A percentile compares a stretch with the other conserved stretches of the same genome.
Evolutionary conservation across 2,888 invertebrate genomes (phyloP).

Genomic region (Coleophora deauratella): DNA sequence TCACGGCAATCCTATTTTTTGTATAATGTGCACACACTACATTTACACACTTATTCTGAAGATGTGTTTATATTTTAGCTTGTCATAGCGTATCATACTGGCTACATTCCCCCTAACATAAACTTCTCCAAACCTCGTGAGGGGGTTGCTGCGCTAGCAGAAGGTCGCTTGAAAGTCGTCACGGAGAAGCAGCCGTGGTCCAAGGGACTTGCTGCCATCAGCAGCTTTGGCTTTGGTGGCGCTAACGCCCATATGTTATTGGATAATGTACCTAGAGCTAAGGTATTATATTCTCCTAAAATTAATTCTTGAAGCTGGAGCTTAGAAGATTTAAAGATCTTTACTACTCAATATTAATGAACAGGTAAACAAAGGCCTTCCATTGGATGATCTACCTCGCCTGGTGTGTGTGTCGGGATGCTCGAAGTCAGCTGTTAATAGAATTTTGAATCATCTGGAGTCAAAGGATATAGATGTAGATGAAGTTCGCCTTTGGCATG

Average conservation of each 20-base stretch:
- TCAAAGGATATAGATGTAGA: slow-evolving; percentile 77
- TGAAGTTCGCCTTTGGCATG: slow-evolving; percentile 73
- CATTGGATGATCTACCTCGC: slow-evolving; percentile 79
- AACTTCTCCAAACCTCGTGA: slow-evolving; percentile 5
- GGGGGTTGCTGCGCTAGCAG: slow-evolving; percentile 2
- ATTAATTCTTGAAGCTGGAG: background rate
- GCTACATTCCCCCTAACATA: slow-evolving; percentile 11
- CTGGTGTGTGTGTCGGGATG: slow-evolving; percentile 85
- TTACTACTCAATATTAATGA: no score
- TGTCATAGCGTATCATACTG: slow-evolving; percentile 11
- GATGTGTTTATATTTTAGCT: slow-evolving; percentile 5
- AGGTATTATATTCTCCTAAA: slow-evolving; percentile 2
- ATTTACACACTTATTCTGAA: no score
- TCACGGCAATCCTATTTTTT: no score
- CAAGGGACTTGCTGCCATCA: slow-evolving; percentile 5
- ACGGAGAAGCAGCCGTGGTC: slow-evolving; percentile 10
- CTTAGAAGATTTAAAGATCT: no score
- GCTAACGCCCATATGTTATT: slow-evolving; percentile 11
- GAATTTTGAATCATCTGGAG: slow-evolving; percentile 77
- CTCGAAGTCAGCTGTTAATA: slow-evolving; percentile 82
- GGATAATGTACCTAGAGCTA: slow-evolving; percentile 6
- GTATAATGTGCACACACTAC: no score
- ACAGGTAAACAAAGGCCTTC: slow-evolving; percentile 74
- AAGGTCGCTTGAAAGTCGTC: slow-evolving; percentile 10
- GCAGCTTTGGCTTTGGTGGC: slow-evolving; percentile 13